A percentile compares a stretch with the other conserved stretches of the same genome.
Evolutionary conservation across 2,113 vertebrate species (phyloP).

Genomic region (Eidolon helvum): DNA sequence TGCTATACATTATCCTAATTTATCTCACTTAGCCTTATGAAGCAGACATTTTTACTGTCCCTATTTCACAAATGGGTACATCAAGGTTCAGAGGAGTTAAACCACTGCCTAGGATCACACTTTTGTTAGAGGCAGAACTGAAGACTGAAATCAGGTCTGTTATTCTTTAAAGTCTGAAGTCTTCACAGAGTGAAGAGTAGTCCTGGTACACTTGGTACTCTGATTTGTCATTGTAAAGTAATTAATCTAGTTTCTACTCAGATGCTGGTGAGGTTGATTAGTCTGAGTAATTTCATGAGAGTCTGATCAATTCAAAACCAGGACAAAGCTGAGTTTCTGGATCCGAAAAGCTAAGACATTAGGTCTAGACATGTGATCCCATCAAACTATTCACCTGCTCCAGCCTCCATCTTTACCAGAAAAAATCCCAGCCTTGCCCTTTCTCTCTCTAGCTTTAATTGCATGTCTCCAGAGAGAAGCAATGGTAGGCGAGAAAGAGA

Average conservation of each 20-base stretch:
- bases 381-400: not conserved
- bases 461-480: not conserved
- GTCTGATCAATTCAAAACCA: not conserved
- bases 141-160: not conserved
- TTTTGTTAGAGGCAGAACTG: not conserved
- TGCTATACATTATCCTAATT: not conserved
- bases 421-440: not conserved
- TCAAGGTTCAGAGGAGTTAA: not conserved
- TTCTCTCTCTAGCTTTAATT: not conserved
- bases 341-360: not conserved
- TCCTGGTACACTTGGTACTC: not conserved
- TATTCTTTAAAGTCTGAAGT: not conserved
- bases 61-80: not conserved
- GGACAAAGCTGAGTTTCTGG: not conserved
- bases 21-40: not conserved
- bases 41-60: not conserved
- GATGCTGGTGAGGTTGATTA: not conserved
- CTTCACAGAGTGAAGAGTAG: not conserved
- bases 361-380: not conserved
- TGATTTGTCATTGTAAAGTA: not conserved
- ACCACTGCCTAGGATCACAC: not conserved
- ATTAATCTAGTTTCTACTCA: not conserved
- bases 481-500: not conserved
- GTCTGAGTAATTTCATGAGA: not conserved
- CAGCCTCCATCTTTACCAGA: not conserved